Conservation (phyloP, 2,113 vertebrate species). For the Myrmophylax atrothorax region DNA sequence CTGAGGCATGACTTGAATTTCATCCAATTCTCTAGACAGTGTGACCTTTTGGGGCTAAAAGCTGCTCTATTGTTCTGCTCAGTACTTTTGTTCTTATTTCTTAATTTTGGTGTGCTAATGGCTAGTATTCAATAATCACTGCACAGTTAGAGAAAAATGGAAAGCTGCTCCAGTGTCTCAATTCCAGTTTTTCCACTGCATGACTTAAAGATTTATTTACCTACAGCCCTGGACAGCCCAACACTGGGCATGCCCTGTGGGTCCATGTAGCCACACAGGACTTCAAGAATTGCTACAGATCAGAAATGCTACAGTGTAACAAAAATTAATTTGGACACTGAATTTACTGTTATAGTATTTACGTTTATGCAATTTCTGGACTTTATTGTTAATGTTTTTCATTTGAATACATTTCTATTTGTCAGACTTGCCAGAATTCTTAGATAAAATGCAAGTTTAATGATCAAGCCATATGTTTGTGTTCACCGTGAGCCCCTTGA, state of each 20-base stretch:
- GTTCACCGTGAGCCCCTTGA: not conserved
- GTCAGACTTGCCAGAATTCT: not conserved
- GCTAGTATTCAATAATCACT: not conserved
- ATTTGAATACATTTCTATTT: not conserved
- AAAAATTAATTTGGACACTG: not conserved
- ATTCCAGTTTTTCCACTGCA: fast-evolving
- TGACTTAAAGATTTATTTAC: fast-evolving
- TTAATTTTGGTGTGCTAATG: not conserved
- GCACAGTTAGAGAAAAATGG: not conserved
- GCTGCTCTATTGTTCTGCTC: not conserved
- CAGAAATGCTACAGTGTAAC: not conserved
- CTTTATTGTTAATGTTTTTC: not conserved
- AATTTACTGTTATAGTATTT: not conserved
- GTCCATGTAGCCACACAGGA: not conserved
- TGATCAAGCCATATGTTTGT: not conserved
- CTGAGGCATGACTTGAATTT: not conserved
- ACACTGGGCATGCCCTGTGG: fast-evolving
- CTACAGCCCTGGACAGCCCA: not conserved
- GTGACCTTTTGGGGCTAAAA: not conserved
- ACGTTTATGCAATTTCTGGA: not conserved
- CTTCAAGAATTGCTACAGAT: not conserved
- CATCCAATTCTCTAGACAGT: not conserved
- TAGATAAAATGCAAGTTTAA: not conserved
- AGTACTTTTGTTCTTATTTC: not conserved
- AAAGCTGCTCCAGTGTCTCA: not conserved